phyloP scores from a whole-genome alignment of 2,888 invertebrate genomes.

The Artemia sinica region DNA sequence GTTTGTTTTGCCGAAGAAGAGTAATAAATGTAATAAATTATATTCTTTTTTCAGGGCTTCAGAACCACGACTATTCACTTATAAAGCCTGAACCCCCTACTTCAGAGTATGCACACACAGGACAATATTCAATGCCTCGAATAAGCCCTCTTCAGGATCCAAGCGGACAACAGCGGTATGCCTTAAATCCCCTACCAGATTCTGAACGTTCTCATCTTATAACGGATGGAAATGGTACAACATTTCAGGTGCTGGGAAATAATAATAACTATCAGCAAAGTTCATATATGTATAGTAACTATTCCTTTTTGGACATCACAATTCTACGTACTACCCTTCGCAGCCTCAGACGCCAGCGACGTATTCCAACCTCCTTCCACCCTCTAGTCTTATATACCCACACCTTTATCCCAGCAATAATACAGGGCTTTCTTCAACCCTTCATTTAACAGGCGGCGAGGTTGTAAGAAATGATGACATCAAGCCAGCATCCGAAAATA shows the following conservation, averaged over 20 bases:
- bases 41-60: not conserved
- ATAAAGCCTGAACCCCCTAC: not conserved
- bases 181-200: not conserved
- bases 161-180: slow-evolving; percentile 11
- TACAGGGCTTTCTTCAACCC: not conserved
- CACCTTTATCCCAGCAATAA: not conserved
- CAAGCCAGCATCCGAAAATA: not conserved
- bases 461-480: slow-evolving; percentile 1
- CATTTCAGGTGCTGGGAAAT: slow-evolving; percentile 11
- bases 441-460: not conserved
- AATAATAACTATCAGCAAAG: slow-evolving; percentile 12
- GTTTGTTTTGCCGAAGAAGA: too few species aligned
- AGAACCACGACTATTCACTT: slow-evolving; percentile 12
- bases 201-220: not conserved
- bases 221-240: not conserved
- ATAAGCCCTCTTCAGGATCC: not conserved
- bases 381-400: slow-evolving; percentile 4
- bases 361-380: slow-evolving; percentile 7
- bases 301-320: slow-evolving; percentile 8
- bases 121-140: not conserved
- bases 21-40: too few species aligned
- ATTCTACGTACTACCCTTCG: not conserved
- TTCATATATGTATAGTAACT: slow-evolving; percentile 2
- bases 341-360: not conserved
- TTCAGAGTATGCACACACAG: not conserved